Base-by-base conservation (phyloP, 2,888 invertebrate genomes). In the Calephelis perditalis region DNA sequence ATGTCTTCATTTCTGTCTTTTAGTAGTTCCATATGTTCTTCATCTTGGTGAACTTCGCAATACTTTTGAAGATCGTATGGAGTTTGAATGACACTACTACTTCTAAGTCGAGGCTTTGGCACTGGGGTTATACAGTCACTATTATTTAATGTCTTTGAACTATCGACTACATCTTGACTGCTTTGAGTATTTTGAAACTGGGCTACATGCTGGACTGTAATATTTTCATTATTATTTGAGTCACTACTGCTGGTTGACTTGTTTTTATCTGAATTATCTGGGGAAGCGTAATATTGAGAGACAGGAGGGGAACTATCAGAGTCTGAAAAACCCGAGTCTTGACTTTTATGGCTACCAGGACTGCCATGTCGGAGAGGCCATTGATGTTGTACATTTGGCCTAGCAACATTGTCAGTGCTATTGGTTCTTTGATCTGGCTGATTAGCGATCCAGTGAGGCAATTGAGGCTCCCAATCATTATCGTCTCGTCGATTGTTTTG, bases 271-370 rank as follows among this genome's bases (percentile, higher is more conserved):
- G 74, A 77, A 58, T 67, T 74, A 47, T 84, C 84, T 9, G 84
- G 80, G 1, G 84, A 77, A 4, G 76, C 78, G 67, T 86, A 87
- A 68, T 88, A 86, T 67, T 90, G 86, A 2, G 87, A 86, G 4
- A 78, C 79, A 0, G 91, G 90, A n/a, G 92, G 92, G 1, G 94
- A 93, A 69, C 92, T 92, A 71, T 95, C 95, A 0, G 95, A 94
- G 73, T 96, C 96, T 0, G 95, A 95, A 79, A 96, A 96, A 1
- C 96, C 96, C 0, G 95, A 96, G 79, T 95, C 95, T 80, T 95
- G 95, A 73, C 95, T 95, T 65, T 94, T 93, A 66, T 94, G 94
- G 76, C 94, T 94, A 40, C 83, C 93, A 67, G 86, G 92, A 74
- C 90, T 92, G 72, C 87, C 91, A 64, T 85, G 90, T 35, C 91